Conservation (phyloP, 2,113 vertebrate genomes). For the Sturnira hondurensis region DNA sequence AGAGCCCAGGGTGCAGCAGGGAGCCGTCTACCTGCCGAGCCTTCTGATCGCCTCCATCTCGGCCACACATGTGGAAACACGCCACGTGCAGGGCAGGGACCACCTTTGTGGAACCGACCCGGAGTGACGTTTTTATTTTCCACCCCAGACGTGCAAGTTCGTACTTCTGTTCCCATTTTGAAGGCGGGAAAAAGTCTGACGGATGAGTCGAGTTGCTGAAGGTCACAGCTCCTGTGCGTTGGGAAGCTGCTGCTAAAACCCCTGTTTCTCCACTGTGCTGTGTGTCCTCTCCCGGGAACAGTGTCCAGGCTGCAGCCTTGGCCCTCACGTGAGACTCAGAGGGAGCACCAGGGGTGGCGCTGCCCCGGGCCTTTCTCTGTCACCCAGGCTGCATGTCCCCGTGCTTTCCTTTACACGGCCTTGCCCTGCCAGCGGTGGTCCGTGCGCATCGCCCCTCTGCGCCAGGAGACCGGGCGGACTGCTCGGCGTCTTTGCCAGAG, state of each 20-base stretch:
- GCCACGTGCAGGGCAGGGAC: no score
- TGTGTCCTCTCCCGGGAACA: background rate
- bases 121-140: background rate
- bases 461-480: background rate
- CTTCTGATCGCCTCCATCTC: no score
- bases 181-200: background rate
- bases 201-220: background rate
- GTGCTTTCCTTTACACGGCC: background rate
- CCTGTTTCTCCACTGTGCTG: background rate
- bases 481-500: background rate
- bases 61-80: background rate
- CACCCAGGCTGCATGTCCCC: background rate
- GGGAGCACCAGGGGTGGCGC: background rate
- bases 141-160: background rate
- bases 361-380: background rate
- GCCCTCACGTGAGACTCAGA: background rate
- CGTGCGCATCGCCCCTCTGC: background rate
- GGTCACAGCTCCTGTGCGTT: background rate
- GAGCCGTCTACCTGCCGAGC: background rate
- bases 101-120: background rate
- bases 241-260: background rate
- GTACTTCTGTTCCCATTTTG: background rate
- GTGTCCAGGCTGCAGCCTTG: background rate
- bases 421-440: background rate
- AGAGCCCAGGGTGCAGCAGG: background rate